Conservation (phyloP, 1,140 invertebrate species). For the Luehdorfia chinensis region DNA sequence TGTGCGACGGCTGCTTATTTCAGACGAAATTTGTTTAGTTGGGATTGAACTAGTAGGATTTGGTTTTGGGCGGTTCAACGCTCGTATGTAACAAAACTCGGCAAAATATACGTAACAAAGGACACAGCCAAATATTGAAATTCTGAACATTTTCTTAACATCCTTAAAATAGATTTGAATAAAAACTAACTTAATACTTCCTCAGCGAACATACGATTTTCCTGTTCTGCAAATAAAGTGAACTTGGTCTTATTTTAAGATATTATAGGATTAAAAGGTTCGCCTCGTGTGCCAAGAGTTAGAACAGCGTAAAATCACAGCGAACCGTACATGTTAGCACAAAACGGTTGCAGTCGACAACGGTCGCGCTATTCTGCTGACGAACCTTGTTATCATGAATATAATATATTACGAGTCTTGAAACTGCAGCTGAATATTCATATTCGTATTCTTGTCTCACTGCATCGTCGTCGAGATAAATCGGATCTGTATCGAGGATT, state of each 20-base stretch:
- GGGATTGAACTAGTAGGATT: conserved; percentile 49
- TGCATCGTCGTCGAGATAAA: conserved; percentile 31
- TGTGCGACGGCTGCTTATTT: conserved; percentile 57
- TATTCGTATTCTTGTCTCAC: conserved; percentile 48
- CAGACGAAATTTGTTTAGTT: conserved; percentile 59
- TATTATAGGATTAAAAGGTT: conserved; percentile 24
- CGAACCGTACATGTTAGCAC: conserved; percentile 26
- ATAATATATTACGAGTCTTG: conserved; percentile 46
- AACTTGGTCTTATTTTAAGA: conserved; percentile 29
- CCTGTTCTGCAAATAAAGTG: conserved; percentile 19
- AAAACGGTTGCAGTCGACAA: conserved; percentile 29
- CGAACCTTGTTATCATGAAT: conserved; percentile 63
- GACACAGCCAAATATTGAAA: too few species aligned
- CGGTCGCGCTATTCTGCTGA: conserved; percentile 48
- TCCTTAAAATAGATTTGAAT: not conserved
- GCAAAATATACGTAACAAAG: too few species aligned
- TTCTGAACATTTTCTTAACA: conserved; percentile 9
- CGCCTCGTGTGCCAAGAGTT: conserved; percentile 36
- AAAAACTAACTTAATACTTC: not conserved
- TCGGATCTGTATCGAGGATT: conserved; percentile 29
- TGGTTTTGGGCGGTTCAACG: conserved; percentile 34
- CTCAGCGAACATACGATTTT: too few species aligned
- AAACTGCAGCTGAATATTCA: conserved; percentile 49
- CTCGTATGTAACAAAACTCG: conserved; percentile 18
- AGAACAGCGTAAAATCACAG: conserved; percentile 10